These are phyloP conservation scores for Lucinisca nassula DNA, from an alignment of 2,888 invertebrate genomes.

Conservation along the genomic window DNA sequence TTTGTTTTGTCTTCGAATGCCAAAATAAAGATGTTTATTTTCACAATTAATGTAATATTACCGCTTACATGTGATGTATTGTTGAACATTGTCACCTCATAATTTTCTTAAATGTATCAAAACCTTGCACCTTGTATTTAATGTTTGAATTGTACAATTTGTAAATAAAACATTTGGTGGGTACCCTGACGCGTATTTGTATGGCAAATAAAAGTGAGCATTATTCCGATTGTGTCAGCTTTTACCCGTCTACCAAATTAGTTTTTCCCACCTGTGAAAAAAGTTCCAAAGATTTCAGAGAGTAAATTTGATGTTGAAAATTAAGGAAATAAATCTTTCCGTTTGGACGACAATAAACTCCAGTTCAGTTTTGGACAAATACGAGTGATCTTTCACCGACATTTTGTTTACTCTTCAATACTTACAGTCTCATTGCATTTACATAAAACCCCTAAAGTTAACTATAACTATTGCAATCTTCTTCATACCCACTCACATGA, in stretches of 20 bases:
- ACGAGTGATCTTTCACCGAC: slow-evolving; percentile 7
- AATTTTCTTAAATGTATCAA: background rate
- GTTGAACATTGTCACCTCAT: background rate
- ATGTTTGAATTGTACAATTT: background rate
- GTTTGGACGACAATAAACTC: slow-evolving; percentile 30
- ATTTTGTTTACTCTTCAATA: background rate
- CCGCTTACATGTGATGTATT: slow-evolving; percentile 1
- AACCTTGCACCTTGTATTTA: background rate
- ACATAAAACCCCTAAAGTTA: too few relatives aligned
- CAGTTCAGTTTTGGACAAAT: background rate
- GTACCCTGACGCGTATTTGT: slow-evolving; percentile 34
- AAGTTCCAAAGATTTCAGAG: background rate
- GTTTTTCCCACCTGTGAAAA: slow-evolving; percentile 3
- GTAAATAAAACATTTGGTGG: background rate
- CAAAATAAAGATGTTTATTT: background rate
- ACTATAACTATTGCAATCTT: too few relatives aligned
- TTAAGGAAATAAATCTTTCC: slow-evolving; percentile 41
- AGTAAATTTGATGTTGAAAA: slow-evolving; percentile 47
- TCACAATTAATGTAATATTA: background rate
- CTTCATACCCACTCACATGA: too few relatives aligned
- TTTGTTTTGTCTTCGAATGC: background rate
- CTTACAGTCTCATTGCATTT: too few relatives aligned
- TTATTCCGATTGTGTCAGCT: slow-evolving; percentile 15
- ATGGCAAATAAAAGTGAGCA: slow-evolving; percentile 45
- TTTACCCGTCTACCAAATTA: background rate